Percentiles rank a stretch among this genome's conserved stretches.
phyloP scores from a whole-genome alignment of 2,113 vertebrate species.

The Rhinogobius similis region DNA sequence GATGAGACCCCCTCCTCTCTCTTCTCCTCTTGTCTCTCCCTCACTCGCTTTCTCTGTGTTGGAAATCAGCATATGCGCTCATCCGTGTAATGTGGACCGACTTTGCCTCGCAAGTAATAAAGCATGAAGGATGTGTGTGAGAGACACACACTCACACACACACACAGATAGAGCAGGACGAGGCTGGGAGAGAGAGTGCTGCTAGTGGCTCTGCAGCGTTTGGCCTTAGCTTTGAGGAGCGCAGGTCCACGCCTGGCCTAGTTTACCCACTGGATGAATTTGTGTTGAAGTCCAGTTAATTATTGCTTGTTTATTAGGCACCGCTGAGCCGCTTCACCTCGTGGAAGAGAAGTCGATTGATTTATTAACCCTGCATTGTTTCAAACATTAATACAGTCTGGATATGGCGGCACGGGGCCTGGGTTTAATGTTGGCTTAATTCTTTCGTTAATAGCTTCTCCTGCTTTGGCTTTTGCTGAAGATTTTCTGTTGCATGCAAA shows the following conservation, averaged over 20 bases:
- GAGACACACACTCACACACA: constrained; percentile 5
- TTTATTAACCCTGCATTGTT: constrained; percentile 69
- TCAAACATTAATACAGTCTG: constrained; percentile 59
- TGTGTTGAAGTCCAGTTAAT: constrained; percentile 73
- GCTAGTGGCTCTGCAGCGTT: constrained; percentile 62
- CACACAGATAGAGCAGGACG: constrained; percentile 10
- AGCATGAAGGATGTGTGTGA: constrained; percentile 75
- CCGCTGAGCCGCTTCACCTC: constrained; percentile 68
- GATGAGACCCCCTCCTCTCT: constrained; percentile 36
- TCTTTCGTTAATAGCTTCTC: constrained; percentile 53
- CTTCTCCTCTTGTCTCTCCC: neutral
- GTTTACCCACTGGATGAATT: constrained; percentile 71
- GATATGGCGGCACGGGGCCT: constrained; percentile 30
- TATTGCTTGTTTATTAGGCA: constrained; percentile 73
- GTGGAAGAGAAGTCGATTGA: constrained; percentile 72
- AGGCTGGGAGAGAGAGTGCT: constrained; percentile 26
- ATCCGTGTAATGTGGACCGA: constrained; percentile 81
- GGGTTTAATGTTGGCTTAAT: constrained; percentile 47
- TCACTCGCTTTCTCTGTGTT: constrained; percentile 61
- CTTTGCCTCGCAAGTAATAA: constrained; percentile 79
- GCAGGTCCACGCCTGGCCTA: constrained; percentile 69
- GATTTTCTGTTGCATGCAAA: constrained; percentile 57
- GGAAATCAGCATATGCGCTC: constrained; percentile 77
- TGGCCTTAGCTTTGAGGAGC: constrained; percentile 61
- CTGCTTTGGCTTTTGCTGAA: constrained; percentile 35